A percentile compares a stretch with the other conserved stretches of the same genome.
Evolutionary conservation across 2,797 vertebrate genomes (phyloP).

Genomic region (Eulemur albifrons): DNA sequence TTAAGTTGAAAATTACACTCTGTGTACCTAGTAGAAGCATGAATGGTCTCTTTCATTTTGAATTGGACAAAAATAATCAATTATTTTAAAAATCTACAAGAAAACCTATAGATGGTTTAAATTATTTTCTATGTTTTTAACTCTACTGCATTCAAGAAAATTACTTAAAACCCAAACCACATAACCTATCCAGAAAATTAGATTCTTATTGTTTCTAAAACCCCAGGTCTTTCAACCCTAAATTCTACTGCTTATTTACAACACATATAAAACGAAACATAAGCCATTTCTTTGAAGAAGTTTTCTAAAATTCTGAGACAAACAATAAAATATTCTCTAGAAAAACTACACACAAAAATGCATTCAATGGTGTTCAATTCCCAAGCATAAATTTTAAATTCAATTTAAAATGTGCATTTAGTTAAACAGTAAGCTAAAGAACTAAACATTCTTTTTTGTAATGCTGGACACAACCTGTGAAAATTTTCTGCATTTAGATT

Average conservation of each 20-base stretch:
- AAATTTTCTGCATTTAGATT: slow-evolving; percentile 88
- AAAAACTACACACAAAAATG: background rate
- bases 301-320: slow-evolving; percentile 50
- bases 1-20: slow-evolving; percentile 40
- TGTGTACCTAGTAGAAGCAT: slow-evolving; percentile 19
- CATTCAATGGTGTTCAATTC: slow-evolving; percentile 15
- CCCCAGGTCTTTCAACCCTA: background rate
- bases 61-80: slow-evolving; percentile 52
- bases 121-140: slow-evolving; percentile 50
- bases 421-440: slow-evolving; percentile 62
- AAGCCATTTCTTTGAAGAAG: slow-evolving; percentile 50
- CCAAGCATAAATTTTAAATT: slow-evolving; percentile 57
- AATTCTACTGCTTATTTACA: slow-evolving; percentile 54
- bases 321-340: slow-evolving; percentile 37
- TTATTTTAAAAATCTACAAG: slow-evolving; percentile 52
- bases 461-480: slow-evolving; percentile 85
- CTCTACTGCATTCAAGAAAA: slow-evolving; percentile 48
- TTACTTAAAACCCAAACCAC: slow-evolving; percentile 54
- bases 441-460: slow-evolving; percentile 81
- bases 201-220: slow-evolving; percentile 51
- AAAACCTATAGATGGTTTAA: slow-evolving; percentile 55
- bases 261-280: slow-evolving; percentile 33
- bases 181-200: slow-evolving; percentile 44
- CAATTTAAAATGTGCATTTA: slow-evolving; percentile 48
- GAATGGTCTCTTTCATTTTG: slow-evolving; percentile 48